Evolutionary conservation across 2,797 vertebrate genomes (phyloP), one percentile per base, ranked within the genome.

Genomic region (Echiichthys vipera): DNA sequence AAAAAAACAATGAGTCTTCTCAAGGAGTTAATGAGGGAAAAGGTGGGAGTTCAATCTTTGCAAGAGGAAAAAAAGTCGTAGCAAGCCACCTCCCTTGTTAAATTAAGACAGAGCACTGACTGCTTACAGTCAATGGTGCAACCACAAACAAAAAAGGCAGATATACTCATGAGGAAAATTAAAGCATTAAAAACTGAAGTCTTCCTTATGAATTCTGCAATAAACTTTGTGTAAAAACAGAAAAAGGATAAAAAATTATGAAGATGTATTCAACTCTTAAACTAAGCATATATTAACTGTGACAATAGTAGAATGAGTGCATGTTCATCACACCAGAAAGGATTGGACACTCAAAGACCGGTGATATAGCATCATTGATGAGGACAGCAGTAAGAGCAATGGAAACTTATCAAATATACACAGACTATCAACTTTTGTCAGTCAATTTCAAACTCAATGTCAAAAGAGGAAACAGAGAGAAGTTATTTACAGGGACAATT

Each of bases 321-420:
- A 74, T 68, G 80, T 82, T 86, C 27, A 75, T 83, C 84, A 84
- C 81, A 91, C 81, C 77, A 88, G 86, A 93, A 89, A 92, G 51
- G 88, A 91, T 51, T 89, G 84, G 88, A 93, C 89, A 92, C 90
- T 81, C 75, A 83, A 84, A 88, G 77, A 89, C 65, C 78, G 75
- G 89, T 81, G 78, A 88, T 81, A 82, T 32, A 91, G 71, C 86
- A 87, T 92, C 88, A 85, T 91, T 89, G 75, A 91, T 91, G 85
- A 88, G 50, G 84, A 89, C 73, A 92, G 80, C 77, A 89, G 73
- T 65, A 61, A 84, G 64, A 83, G 65, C 78, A 82, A 58, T 71
- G 74, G 17, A n/a, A 84, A 85, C 71, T 59, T 68, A 32, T 75
- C 39, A 85, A 59, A 87, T 74, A 81, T 69, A 89, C 75, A 89